Evolutionary conservation across 2,113 vertebrate genomes (phyloP).

Genomic region (Chloroceryle aenea): DNA sequence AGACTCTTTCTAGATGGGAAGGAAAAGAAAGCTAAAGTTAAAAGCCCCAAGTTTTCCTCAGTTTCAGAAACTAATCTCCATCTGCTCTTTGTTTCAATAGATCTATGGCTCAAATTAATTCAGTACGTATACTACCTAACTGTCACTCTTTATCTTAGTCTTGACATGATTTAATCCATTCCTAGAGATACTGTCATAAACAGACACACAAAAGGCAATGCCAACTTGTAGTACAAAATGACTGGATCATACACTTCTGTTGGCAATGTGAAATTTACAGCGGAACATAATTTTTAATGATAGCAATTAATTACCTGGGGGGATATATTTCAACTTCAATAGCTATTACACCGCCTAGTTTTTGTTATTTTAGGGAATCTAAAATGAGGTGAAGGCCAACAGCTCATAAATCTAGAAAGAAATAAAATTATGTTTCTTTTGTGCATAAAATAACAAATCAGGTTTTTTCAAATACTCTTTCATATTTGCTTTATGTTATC

Average conservation of each 20-base stretch:
- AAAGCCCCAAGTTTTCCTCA: neutral
- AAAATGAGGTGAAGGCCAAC: neutral
- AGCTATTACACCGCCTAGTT: neutral
- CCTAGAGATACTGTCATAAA: neutral
- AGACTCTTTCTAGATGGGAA: neutral
- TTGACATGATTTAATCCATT: slow-evolving; percentile 13
- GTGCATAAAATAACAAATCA: neutral
- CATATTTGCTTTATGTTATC: neutral
- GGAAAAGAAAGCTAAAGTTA: neutral
- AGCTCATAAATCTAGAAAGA: neutral
- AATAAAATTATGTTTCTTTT: neutral
- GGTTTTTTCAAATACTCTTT: neutral
- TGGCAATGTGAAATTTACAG: slow-evolving; percentile 18
- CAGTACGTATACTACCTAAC: neutral
- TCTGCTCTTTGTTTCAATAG: neutral
- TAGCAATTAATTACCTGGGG: neutral
- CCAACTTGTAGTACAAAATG: neutral
- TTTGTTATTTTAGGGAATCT: neutral
- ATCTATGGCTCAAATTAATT: neutral
- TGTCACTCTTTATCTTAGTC: neutral
- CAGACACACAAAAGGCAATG: neutral
- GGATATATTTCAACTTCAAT: neutral
- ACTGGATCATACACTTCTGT: neutral
- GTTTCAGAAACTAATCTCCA: neutral
- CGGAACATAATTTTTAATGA: neutral